Base-by-base conservation (phyloP, 2,797 vertebrate genomes). In the Eulemur coronatus region DNA sequence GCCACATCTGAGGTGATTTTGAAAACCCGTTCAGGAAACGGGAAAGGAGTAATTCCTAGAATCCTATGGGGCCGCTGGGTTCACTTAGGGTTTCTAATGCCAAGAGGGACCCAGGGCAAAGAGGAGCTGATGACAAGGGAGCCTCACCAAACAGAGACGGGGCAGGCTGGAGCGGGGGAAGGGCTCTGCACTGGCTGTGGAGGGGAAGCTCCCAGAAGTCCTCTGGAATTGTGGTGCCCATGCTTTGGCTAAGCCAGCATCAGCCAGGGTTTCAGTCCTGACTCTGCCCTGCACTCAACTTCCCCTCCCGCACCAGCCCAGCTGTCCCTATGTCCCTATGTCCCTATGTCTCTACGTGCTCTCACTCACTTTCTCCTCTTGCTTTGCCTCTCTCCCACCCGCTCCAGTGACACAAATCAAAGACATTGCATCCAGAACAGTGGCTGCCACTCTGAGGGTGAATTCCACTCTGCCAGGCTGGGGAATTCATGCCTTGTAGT, bases 1-100 rank as follows among this genome's bases (percentile, higher is more conserved):
- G 55, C 80, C 7, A 65, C 17, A 79, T 89, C 52, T 14, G 75
- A 43, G 75, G 82, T 72, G 89, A 92, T 43, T 86, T 91, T 80
- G 81, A 75, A 78, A 87, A 86, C 35, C 73, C 50, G 41, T n/a
- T 63, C 80, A 90, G 79, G 88, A 94, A 97, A 78, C 20, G 15
- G 86, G 70, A 90, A 91, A 81, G 7, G 33, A 76, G 50, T 50
- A 82, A 63, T 91, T 95, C 72, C 92, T 88, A 65, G 43, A 85
- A 89, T 69, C 67, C 76, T 18, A 13, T 38, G 72, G 2, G 38
- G 55, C 73, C 61, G 20, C 43, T 46, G 72, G 55, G 55, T n/a
- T 82, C 61, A 24, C 57, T 75, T 48, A 89, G 30, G 65, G 69
- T 13, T 76, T n/a, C 33, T 3, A 24, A 43, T 73, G 80, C 35